Conservation (phyloP, 2,797 vertebrate species). For the Sylvilagus floridanus region DNA sequence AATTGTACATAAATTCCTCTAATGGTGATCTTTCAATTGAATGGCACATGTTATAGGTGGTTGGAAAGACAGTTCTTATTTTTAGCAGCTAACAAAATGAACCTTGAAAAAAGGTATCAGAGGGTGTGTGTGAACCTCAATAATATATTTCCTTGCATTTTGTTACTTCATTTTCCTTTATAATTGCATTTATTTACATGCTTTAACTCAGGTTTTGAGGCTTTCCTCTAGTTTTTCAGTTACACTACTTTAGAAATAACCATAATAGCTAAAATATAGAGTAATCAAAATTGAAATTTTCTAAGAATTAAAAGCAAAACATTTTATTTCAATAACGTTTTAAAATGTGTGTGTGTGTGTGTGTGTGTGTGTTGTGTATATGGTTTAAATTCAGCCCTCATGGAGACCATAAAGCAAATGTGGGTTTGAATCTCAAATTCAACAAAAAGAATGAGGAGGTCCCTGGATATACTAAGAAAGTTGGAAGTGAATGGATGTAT, state of each 20-base stretch:
- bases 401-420: constrained; percentile 97
- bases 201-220: constrained; percentile 56
- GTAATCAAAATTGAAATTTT: constrained; percentile 57
- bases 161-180: constrained; percentile 63
- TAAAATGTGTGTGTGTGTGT: constrained; percentile 65
- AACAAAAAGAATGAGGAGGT: constrained; percentile 99
- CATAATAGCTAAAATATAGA: constrained; percentile 60
- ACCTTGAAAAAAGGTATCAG: constrained; percentile 86
- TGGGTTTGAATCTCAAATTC: constrained; percentile 98
- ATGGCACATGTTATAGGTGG: constrained; percentile 57
- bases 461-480: constrained; percentile 97
- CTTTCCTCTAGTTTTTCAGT: constrained; percentile 58
- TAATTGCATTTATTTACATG: constrained; percentile 50
- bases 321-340: constrained; percentile 61
- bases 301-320: constrained; percentile 39
- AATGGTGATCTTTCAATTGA: constrained; percentile 72
- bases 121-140: constrained; percentile 76
- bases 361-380: neutral
- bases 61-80: constrained; percentile 71
- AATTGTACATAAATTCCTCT: constrained; percentile 69
- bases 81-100: constrained; percentile 76
- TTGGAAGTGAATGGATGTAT: constrained; percentile 98
- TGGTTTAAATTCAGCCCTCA: constrained; percentile 91
- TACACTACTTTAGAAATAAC: constrained; percentile 68
- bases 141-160: constrained; percentile 69